phyloP scores from a whole-genome alignment of 2,888 invertebrate species.

The Exocentrus adspersus region DNA sequence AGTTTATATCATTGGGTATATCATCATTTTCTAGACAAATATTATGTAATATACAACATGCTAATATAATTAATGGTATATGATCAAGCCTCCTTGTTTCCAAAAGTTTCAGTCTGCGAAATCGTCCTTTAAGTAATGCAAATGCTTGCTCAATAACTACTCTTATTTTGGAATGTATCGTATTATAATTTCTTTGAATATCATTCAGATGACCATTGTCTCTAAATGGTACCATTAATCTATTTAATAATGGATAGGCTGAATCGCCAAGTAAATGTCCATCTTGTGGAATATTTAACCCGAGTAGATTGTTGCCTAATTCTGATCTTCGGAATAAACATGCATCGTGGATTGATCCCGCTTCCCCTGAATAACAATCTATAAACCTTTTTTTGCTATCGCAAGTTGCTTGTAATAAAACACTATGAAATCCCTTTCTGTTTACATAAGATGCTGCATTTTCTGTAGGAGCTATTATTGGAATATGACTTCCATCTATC shows the following conservation, averaged over 20 bases:
- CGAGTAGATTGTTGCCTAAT: too few species aligned
- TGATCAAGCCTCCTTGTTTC: constrained; percentile 6
- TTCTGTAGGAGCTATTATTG: constrained; percentile 29
- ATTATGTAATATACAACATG: constrained; percentile 15
- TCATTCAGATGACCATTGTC: constrained; percentile 6
- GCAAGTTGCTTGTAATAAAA: constrained; percentile 36
- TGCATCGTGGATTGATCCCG: constrained; percentile 37
- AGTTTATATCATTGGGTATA: constrained; percentile 10
- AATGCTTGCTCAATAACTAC: constrained; percentile 20
- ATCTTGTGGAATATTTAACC: not conserved
- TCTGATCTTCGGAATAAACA: constrained; percentile 23
- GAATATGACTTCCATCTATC: constrained; percentile 39
- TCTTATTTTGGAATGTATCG: constrained; percentile 8
- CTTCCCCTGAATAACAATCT: constrained; percentile 37
- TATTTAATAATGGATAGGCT: constrained; percentile 18
- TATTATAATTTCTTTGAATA: constrained; percentile 16
- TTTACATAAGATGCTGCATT: constrained; percentile 26
- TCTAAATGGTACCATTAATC: constrained; percentile 4
- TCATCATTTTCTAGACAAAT: constrained; percentile 3
- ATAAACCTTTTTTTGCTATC: constrained; percentile 31
- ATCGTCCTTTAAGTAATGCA: constrained; percentile 17
- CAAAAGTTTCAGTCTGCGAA: constrained; percentile 16
- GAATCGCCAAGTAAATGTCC: constrained; percentile 15
- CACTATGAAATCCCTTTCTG: constrained; percentile 28
- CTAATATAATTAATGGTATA: constrained; percentile 8